Evolutionary conservation across 2,797 vertebrate species (phyloP).

Genomic region (Falco biarmicus): DNA sequence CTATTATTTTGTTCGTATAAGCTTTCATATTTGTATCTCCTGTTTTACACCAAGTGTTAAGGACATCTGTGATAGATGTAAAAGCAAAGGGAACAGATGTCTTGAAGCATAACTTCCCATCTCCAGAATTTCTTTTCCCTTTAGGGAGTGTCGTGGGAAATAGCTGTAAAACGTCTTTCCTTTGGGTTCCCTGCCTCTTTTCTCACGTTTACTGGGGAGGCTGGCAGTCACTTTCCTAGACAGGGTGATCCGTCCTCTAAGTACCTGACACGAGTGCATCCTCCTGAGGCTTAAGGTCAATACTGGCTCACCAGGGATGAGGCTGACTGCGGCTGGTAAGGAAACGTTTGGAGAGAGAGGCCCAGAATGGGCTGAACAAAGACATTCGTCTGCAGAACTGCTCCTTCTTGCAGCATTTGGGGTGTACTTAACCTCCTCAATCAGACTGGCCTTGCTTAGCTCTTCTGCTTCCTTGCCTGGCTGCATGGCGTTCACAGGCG

Average conservation of each 20-base stretch:
- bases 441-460: neutral
- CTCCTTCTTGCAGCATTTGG: neutral
- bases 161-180: neutral
- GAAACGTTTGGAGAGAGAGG: neutral
- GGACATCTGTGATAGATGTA: neutral
- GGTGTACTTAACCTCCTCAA: neutral
- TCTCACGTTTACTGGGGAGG: neutral
- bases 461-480: neutral
- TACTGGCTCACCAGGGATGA: neutral
- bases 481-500: too few relatives aligned
- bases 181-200: neutral
- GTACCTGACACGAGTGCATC: accelerated
- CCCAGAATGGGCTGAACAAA: neutral
- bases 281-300: neutral
- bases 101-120: neutral
- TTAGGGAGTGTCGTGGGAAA: neutral
- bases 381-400: neutral
- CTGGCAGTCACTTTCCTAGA: neutral
- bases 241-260: accelerated
- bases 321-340: neutral
- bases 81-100: neutral
- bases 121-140: neutral
- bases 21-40: neutral
- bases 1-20: neutral
- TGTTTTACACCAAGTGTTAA: neutral